Conservation (phyloP, 2,113 vertebrate species). For the Rousettus leschenaultii region DNA sequence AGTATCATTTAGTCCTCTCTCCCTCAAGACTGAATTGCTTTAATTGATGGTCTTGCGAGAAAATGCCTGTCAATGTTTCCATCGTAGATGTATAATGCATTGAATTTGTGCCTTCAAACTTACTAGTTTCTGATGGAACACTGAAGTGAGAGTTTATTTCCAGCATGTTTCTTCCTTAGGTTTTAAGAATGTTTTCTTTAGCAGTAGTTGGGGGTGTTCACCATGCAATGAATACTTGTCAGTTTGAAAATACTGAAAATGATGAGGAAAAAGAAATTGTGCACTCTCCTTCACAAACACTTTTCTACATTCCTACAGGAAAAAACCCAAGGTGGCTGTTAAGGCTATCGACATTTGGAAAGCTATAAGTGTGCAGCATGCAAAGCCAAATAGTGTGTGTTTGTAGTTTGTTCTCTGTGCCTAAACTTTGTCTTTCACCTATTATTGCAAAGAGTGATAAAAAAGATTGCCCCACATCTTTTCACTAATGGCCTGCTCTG, state of each 20-base stretch:
- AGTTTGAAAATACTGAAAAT: constrained; percentile 64
- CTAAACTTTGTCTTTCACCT: constrained; percentile 44
- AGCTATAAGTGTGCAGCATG: neutral
- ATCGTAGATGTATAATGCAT: too few relatives aligned
- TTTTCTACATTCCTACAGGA: neutral
- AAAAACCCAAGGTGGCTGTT: constrained; percentile 45
- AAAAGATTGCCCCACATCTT: constrained; percentile 3
- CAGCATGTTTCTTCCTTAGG: neutral
- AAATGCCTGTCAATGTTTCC: neutral
- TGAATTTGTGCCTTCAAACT: neutral
- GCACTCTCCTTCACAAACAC: constrained; percentile 20
- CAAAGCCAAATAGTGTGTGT: neutral
- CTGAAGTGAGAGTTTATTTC: neutral
- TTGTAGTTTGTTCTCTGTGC: neutral
- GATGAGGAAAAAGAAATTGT: neutral
- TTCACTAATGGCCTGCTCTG: neutral
- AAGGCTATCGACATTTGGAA: neutral
- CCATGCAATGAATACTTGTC: neutral
- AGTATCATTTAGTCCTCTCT: neutral
- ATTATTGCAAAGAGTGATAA: neutral
- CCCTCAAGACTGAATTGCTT: neutral
- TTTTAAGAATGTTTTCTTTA: constrained; percentile 21
- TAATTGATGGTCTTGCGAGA: neutral
- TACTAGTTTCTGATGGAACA: neutral
- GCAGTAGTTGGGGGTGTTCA: neutral